Evolutionary conservation across 2,888 invertebrate species (phyloP).

Genomic region (Terebella lapidaria): DNA sequence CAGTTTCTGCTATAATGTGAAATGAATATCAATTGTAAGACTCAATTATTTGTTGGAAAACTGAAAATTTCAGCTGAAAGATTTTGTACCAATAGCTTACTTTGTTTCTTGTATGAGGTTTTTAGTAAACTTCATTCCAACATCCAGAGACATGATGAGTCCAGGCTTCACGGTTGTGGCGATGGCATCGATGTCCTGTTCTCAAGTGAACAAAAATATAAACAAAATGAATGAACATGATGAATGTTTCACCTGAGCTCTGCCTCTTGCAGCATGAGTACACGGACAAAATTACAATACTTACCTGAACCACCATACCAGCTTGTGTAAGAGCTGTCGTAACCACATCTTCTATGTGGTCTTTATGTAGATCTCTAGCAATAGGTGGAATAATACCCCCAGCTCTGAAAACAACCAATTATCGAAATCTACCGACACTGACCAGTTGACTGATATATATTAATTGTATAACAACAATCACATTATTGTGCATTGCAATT

Average conservation of each 20-base stretch:
- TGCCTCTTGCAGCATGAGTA: no score
- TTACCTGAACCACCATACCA: conserved; percentile 13
- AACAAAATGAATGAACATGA: no score
- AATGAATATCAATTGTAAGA: no score
- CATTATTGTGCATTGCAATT: no score
- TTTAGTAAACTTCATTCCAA: conserved; percentile 80
- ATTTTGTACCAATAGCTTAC: conserved; percentile 24
- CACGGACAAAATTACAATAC: background rate
- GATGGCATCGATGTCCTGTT: conserved; percentile 72
- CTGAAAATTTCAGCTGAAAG: no score
- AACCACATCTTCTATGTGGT: conserved; percentile 72
- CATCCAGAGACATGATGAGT: conserved; percentile 69
- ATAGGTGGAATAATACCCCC: conserved; percentile 88
- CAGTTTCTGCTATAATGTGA: no score
- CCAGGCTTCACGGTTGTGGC: conserved; percentile 90
- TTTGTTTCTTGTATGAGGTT: conserved; percentile 61
- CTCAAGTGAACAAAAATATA: background rate
- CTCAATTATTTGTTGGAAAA: no score
- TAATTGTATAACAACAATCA: no score
- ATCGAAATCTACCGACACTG: no score
- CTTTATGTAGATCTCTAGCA: conserved; percentile 75
- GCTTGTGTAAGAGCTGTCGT: conserved; percentile 24
- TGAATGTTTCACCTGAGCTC: no score
- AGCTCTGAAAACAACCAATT: conserved; percentile 58
- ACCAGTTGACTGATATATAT: no score